Conservation (phyloP, 2,113 vertebrate genomes). For the Entelurus aequoreus region DNA sequence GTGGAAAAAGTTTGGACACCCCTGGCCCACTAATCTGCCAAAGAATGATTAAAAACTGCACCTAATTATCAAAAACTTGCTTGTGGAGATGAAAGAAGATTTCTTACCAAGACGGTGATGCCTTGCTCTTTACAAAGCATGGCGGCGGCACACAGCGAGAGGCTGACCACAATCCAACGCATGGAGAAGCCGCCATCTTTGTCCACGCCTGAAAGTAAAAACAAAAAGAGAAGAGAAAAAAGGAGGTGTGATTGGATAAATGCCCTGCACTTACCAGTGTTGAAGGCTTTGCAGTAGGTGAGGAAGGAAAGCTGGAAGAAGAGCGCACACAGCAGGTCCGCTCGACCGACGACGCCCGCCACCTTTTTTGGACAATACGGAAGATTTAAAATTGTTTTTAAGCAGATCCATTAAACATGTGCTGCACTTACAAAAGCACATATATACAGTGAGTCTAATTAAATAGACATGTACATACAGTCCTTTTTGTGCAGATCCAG, state of each 20-base stretch:
- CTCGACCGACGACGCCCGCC: slow-evolving; percentile 91
- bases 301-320: slow-evolving; percentile 96
- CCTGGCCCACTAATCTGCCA: no score
- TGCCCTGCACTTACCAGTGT: slow-evolving; percentile 76
- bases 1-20: no score
- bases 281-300: slow-evolving; percentile 89
- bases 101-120: slow-evolving; percentile 92
- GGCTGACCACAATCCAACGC: slow-evolving; percentile 85
- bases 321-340: slow-evolving; percentile 90
- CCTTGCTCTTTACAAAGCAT: slow-evolving; percentile 99
- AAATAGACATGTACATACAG: no score
- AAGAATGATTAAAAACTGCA: background rate
- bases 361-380: slow-evolving; percentile 73
- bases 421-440: no score
- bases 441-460: no score
- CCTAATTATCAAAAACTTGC: background rate
- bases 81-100: background rate
- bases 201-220: slow-evolving; percentile 71
- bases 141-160: slow-evolving; percentile 85
- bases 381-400: background rate
- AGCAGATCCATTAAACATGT: no score
- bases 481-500: no score
- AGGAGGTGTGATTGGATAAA: background rate
- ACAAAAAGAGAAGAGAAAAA: background rate
- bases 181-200: slow-evolving; percentile 79